A percentile compares a stretch with the other conserved stretches of the same genome.
Evolutionary conservation across 2,797 vertebrate species (phyloP).

Genomic region (Melanotaenia pygmaea): DNA sequence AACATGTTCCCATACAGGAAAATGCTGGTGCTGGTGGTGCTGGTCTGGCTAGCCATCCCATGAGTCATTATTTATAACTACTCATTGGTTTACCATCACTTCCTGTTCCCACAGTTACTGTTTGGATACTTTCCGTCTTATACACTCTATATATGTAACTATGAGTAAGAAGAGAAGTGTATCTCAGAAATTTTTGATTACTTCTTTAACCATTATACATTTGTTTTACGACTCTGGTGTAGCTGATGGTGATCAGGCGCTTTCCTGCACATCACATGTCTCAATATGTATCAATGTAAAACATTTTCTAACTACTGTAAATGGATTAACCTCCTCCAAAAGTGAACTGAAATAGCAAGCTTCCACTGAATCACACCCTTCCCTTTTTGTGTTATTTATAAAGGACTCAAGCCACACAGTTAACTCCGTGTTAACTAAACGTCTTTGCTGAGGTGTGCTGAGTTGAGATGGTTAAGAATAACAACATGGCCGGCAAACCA

Average conservation of each 20-base stretch:
- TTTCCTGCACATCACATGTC: neutral
- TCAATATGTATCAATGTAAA: neutral
- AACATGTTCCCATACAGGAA: too few relatives aligned
- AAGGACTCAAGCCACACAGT: neutral
- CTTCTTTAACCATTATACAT: neutral
- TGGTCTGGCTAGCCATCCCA: neutral
- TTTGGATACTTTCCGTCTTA: neutral
- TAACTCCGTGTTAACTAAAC: neutral
- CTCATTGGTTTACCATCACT: neutral
- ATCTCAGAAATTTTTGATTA: neutral
- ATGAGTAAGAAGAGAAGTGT: neutral
- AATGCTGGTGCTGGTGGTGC: too few relatives aligned
- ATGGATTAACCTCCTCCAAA: neutral
- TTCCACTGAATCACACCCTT: neutral
- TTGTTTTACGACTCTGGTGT: too few relatives aligned
- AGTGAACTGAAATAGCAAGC: neutral
- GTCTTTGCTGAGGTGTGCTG: neutral
- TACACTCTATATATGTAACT: neutral
- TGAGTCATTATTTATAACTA: neutral
- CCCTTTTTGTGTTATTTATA: constrained; percentile 6
- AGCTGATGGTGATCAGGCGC: too few relatives aligned
- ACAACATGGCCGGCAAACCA: neutral
- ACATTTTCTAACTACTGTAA: neutral
- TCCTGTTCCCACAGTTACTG: neutral
- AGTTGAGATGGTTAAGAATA: constrained; percentile 6